These are phyloP conservation scores for Euphydryas editha DNA, from an alignment of 2,888 invertebrate species.

Conservation along the genomic window DNA sequence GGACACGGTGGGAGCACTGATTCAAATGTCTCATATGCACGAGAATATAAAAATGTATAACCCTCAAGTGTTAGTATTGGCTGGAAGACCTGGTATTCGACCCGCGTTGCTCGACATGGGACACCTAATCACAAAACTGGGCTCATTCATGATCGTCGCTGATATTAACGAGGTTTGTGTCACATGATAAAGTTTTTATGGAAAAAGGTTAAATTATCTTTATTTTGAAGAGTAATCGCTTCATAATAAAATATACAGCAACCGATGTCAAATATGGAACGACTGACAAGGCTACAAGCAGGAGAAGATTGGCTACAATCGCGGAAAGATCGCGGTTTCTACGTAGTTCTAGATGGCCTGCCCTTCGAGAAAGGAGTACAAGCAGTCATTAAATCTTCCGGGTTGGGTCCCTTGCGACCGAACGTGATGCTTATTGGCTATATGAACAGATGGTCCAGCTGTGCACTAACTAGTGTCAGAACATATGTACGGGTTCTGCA, in stretches of 20 bases:
- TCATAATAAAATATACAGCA: conserved; percentile 19
- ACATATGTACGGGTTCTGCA: conserved; percentile 94
- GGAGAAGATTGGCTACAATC: conserved; percentile 89
- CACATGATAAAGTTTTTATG: too few relatives aligned
- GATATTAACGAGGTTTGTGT: conserved; percentile 88
- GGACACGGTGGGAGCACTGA: conserved; percentile 91
- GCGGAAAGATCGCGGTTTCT: conserved; percentile 92
- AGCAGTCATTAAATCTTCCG: conserved; percentile 89
- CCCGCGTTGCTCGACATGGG: conserved; percentile 94
- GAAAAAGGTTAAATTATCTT: too few relatives aligned
- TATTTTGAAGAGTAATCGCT: background rate
- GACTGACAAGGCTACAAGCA: conserved; percentile 75
- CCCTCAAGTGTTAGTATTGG: conserved; percentile 91
- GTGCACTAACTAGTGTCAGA: conserved; percentile 86
- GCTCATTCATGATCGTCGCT: conserved; percentile 92
- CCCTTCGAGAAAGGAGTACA: conserved; percentile 88
- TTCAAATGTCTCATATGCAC: conserved; percentile 87
- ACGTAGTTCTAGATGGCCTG: conserved; percentile 87
- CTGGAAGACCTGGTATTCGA: conserved; percentile 89
- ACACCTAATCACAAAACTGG: conserved; percentile 91
- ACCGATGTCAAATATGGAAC: conserved; percentile 76
- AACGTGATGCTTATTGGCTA: conserved; percentile 96
- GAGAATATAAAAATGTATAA: conserved; percentile 97
- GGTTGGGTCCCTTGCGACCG: conserved; percentile 93
- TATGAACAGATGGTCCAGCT: conserved; percentile 91